phyloP scores from a whole-genome alignment of 2,888 invertebrate species.

The Drosophila ezoana region DNA sequence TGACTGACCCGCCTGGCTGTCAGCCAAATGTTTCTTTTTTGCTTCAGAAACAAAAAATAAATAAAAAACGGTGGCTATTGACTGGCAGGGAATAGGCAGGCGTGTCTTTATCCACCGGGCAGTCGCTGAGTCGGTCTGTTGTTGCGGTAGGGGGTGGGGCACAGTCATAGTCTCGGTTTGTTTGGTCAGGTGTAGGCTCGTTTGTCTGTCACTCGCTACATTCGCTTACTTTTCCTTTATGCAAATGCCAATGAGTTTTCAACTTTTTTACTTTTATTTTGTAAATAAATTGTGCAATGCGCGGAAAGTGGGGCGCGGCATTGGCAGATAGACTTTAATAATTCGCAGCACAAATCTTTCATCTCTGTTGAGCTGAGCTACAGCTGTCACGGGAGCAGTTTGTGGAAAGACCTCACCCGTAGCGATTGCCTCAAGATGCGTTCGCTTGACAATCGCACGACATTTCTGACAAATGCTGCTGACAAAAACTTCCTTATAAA shows the following conservation, averaged over 20 bases:
- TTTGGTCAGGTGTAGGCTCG: conserved; percentile 74
- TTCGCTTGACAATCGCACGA: conserved; percentile 69
- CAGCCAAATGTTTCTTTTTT: conserved; percentile 57
- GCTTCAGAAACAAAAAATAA: conserved; percentile 31
- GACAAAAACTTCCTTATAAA: conserved; percentile 58
- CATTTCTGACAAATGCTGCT: conserved; percentile 74
- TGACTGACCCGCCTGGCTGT: conserved; percentile 31
- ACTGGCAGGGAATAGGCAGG: conserved; percentile 20
- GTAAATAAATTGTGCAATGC: conserved; percentile 41
- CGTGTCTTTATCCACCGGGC: conserved; percentile 12
- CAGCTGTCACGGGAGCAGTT: conserved; percentile 28
- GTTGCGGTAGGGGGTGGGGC: background rate
- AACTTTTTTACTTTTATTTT: conserved; percentile 33
- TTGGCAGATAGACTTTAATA: conserved; percentile 30
- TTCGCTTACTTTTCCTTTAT: conserved; percentile 71
- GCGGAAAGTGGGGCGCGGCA: conserved; percentile 42
- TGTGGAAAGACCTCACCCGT: conserved; percentile 53
- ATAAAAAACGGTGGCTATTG: conserved; percentile 41
- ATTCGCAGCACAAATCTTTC: conserved; percentile 10
- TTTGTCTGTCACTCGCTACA: conserved; percentile 70
- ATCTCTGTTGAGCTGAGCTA: conserved; percentile 15
- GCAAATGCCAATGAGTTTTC: conserved; percentile 54
- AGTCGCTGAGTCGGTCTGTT: conserved; percentile 12
- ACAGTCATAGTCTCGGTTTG: conserved; percentile 37
- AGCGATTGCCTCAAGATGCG: conserved; percentile 34